Evolutionary conservation across 2,113 vertebrate genomes (phyloP).

Genomic region (Microcebus lehilahytsara): DNA sequence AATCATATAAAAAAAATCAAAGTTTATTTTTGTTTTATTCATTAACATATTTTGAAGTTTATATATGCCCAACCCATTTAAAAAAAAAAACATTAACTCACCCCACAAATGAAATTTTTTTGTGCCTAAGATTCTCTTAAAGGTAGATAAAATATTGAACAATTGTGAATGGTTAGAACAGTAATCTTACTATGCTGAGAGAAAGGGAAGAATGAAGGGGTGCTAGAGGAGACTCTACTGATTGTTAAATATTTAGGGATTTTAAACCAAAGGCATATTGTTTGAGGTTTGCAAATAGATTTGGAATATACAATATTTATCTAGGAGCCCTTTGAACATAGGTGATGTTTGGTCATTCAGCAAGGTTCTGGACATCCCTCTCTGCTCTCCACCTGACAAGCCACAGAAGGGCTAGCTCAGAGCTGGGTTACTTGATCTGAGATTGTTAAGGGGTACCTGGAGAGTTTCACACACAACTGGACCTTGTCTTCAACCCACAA

Average conservation of each 20-base stretch:
- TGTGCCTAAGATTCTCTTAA: neutral
- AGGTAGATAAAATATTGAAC: neutral
- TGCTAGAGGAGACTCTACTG: neutral
- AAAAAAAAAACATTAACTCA: neutral
- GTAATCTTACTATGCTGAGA: neutral
- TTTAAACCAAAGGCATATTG: neutral
- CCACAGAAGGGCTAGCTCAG: neutral
- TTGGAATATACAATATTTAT: neutral
- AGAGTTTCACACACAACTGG: neutral
- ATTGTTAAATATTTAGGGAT: slow-evolving; percentile 9
- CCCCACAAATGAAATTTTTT: neutral
- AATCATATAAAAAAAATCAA: neutral
- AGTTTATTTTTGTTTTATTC: neutral
- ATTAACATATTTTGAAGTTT: neutral
- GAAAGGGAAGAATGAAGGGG: neutral
- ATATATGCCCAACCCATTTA: neutral
- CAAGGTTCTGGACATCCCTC: neutral
- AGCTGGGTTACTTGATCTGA: neutral
- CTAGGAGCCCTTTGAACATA: neutral
- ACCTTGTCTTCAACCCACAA: neutral
- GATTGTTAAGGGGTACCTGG: neutral
- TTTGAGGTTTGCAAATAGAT: neutral
- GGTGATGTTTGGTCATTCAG: neutral
- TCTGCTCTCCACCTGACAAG: neutral
- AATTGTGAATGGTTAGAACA: neutral